A percentile compares a stretch with the other conserved stretches of the same genome.
Evolutionary conservation across 2,888 invertebrate species (phyloP).

Genomic region (Drosophila maculinotata): DNA sequence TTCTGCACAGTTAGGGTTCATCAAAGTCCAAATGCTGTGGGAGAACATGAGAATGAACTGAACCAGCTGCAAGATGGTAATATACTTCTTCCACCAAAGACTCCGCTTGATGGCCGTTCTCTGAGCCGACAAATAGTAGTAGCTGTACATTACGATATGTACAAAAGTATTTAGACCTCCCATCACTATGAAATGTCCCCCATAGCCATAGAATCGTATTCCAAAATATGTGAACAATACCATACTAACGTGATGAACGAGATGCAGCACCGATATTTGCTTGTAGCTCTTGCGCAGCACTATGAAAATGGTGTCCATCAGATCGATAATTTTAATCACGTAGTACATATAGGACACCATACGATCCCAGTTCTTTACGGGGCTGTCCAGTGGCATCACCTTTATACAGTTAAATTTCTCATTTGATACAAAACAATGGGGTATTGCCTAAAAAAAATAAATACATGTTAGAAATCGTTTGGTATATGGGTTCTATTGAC

Average conservation of each 20-base stretch:
- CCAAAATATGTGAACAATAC: too few species aligned
- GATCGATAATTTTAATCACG: constrained; percentile 57
- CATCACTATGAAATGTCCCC: constrained; percentile 53
- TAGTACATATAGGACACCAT: constrained; percentile 53
- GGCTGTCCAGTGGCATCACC: constrained; percentile 36
- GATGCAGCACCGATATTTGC: constrained; percentile 53
- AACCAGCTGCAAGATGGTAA: constrained; percentile 55
- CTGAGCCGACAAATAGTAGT: constrained; percentile 50
- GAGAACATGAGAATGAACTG: constrained; percentile 47
- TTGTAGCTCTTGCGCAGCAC: constrained; percentile 60
- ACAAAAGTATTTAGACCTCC: constrained; percentile 56
- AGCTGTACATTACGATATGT: constrained; percentile 55
- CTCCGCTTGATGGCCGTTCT: neutral
- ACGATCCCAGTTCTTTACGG: constrained; percentile 48
- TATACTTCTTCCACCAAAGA: constrained; percentile 63
- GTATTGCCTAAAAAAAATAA: too few species aligned
- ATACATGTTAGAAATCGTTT: neutral
- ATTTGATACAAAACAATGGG: too few species aligned
- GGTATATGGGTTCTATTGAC: neutral
- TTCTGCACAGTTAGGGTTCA: constrained; percentile 39
- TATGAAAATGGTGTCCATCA: constrained; percentile 62
- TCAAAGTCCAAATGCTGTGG: constrained; percentile 26
- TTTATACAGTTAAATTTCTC: constrained; percentile 21
- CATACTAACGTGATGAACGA: constrained; percentile 63
- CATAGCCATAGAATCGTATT: constrained; percentile 51